phyloP scores from a whole-genome alignment of 2,797 vertebrate species.

The Catamblyrhynchus diadema region DNA sequence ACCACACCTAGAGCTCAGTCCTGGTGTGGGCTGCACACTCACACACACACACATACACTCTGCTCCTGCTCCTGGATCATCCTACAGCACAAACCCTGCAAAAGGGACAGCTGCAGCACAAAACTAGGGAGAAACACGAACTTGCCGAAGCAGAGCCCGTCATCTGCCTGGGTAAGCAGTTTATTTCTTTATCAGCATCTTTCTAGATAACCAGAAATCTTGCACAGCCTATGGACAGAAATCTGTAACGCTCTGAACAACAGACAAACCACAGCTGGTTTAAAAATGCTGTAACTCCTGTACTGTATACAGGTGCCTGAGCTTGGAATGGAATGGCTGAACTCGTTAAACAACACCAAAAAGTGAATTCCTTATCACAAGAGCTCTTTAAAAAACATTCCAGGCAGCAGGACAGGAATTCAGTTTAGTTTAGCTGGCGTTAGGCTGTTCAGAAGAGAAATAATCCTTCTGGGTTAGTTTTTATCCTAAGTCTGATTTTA shows the following conservation, averaged over 20 bases:
- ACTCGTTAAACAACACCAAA: not conserved
- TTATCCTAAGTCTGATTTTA: not conserved
- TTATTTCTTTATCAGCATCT: not conserved
- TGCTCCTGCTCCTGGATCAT: not conserved
- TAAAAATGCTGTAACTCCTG: not conserved
- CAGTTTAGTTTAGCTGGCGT: not conserved
- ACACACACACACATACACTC: not conserved
- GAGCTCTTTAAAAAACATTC: not conserved
- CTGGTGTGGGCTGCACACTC: slow-evolving; percentile 68
- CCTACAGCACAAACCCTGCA: not conserved
- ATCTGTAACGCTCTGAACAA: not conserved
- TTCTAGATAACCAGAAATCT: not conserved
- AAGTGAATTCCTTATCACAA: not conserved
- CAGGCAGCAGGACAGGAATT: not conserved
- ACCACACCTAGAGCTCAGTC: slow-evolving; percentile 85
- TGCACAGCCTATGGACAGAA: not conserved
- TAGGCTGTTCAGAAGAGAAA: not conserved
- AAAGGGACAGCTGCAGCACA: not conserved
- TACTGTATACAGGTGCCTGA: not conserved
- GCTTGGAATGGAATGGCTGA: not conserved
- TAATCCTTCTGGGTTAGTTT: not conserved
- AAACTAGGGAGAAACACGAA: not conserved
- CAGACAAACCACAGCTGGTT: not conserved
- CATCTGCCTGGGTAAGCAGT: slow-evolving; percentile 35
- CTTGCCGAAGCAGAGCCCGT: not conserved